Percentiles rank a stretch among this genome's conserved stretches.
phyloP scores from a whole-genome alignment of 2,888 invertebrate genomes.

The Dolichopus griseipennis region DNA sequence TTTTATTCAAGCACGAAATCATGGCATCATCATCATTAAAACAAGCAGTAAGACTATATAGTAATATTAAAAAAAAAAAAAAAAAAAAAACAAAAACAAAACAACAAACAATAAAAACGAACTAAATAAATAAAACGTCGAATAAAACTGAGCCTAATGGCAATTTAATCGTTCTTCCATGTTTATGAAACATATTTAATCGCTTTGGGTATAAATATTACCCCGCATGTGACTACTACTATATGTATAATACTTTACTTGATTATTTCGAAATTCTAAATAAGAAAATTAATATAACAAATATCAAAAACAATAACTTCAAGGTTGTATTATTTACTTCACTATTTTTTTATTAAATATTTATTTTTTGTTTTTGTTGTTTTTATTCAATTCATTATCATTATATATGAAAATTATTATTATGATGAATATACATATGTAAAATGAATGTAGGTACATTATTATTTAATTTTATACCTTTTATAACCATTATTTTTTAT shows the following conservation, averaged over 20 bases:
- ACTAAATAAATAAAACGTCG: background rate
- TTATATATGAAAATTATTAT: background rate
- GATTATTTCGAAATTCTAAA: slow-evolving; percentile 2
- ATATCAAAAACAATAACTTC: background rate
- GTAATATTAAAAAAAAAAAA: slow-evolving; percentile 14
- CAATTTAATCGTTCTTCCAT: slow-evolving; percentile 25
- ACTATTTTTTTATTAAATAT: background rate
- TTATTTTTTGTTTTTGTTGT: background rate
- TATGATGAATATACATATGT: background rate
- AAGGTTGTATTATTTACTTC: background rate
- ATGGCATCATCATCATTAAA: slow-evolving; percentile 23
- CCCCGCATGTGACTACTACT: slow-evolving; percentile 2
- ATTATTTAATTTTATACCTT: background rate
- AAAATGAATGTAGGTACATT: background rate
- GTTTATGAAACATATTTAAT: slow-evolving; percentile 23
- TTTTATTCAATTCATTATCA: background rate
- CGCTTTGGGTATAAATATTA: slow-evolving; percentile 10
- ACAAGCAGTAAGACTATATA: slow-evolving; percentile 14
- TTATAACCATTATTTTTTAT: background rate
- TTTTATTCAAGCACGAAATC: slow-evolving; percentile 20
- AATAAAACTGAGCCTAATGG: slow-evolving; percentile 22
- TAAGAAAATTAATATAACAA: no score
- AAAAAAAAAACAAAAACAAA: slow-evolving; percentile 16
- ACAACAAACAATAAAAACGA: slow-evolving; percentile 13
- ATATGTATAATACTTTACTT: background rate